Conservation (phyloP, 2,888 invertebrate species). For the Abscondita cerata region DNA sequence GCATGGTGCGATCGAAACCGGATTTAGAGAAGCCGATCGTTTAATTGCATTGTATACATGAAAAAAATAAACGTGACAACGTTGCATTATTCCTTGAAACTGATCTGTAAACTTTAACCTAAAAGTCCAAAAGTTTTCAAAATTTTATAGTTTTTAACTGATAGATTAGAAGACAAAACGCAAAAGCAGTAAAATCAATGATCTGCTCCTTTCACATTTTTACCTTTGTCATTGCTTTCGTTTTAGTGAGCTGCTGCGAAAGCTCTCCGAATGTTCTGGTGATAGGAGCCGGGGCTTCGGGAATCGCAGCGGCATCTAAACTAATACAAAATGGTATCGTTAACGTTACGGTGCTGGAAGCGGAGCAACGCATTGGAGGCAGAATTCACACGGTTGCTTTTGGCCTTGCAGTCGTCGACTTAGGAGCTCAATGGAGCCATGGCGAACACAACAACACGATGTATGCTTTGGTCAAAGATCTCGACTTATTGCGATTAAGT, state of each 20-base stretch:
- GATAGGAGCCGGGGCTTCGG: slow-evolving; percentile 46
- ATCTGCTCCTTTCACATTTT: not conserved
- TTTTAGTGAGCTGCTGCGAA: not conserved
- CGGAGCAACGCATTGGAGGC: slow-evolving; percentile 52
- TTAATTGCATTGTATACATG: not conserved
- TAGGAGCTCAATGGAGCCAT: slow-evolving; percentile 54
- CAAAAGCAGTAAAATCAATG: too few relatives aligned
- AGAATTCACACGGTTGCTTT: slow-evolving; percentile 44
- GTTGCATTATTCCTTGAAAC: too few relatives aligned
- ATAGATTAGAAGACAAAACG: too few relatives aligned
- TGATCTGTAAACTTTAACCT: too few relatives aligned
- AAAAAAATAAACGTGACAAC: too few relatives aligned
- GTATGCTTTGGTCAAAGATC: slow-evolving; percentile 50
- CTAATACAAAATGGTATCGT: slow-evolving; percentile 58
- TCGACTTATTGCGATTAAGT: slow-evolving; percentile 43
- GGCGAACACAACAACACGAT: slow-evolving; percentile 51
- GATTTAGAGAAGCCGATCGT: slow-evolving; percentile 57
- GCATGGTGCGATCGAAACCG: slow-evolving; percentile 59
- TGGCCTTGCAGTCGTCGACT: slow-evolving; percentile 44
- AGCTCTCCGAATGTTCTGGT: slow-evolving; percentile 20
- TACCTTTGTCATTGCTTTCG: not conserved
- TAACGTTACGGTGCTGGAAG: slow-evolving; percentile 58
- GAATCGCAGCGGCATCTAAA: slow-evolving; percentile 62
- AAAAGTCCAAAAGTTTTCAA: too few relatives aligned
- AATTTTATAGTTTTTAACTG: too few relatives aligned